Evolutionary conservation across 1,140 invertebrate genomes (phyloP).

Genomic region (Cotesia chilonis): DNA sequence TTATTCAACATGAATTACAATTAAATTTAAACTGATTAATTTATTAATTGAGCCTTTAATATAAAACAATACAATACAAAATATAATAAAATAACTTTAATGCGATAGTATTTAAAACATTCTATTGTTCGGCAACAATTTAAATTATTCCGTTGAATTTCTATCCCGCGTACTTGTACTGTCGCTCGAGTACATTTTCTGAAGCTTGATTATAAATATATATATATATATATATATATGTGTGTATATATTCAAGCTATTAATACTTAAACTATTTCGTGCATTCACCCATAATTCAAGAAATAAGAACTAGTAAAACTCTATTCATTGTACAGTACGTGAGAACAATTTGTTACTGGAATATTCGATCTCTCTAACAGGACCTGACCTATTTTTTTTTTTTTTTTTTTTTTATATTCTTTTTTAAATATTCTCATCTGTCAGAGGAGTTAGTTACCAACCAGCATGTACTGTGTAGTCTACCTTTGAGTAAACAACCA

Average conservation of each 20-base stretch:
- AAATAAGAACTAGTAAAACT: not conserved
- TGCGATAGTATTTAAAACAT: no score
- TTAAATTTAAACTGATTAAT: no score
- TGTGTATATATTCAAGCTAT: not conserved
- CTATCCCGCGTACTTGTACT: no score
- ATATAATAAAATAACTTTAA: no score
- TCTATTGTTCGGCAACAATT: no score
- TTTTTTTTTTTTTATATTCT: not conserved
- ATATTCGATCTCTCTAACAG: not conserved
- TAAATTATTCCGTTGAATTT: no score
- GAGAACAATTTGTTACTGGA: conserved; percentile 21
- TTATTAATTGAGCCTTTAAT: no score
- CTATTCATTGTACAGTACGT: conserved; percentile 7
- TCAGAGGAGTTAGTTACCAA: not conserved
- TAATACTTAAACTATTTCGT: conserved; percentile 19
- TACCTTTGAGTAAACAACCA: conserved; percentile 9
- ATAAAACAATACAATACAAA: no score
- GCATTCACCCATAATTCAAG: conserved; percentile 15
- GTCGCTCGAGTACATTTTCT: not conserved
- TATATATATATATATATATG: no score
- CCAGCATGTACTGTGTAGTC: no score
- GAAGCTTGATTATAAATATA: not conserved
- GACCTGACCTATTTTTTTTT: conserved; percentile 21
- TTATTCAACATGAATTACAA: no score
- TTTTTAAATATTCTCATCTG: conserved; percentile 12